A percentile compares a stretch with the other conserved stretches of the same genome.
phyloP scores from a whole-genome alignment of 2,113 vertebrate species.

The Phrynosoma blainvillii region DNA sequence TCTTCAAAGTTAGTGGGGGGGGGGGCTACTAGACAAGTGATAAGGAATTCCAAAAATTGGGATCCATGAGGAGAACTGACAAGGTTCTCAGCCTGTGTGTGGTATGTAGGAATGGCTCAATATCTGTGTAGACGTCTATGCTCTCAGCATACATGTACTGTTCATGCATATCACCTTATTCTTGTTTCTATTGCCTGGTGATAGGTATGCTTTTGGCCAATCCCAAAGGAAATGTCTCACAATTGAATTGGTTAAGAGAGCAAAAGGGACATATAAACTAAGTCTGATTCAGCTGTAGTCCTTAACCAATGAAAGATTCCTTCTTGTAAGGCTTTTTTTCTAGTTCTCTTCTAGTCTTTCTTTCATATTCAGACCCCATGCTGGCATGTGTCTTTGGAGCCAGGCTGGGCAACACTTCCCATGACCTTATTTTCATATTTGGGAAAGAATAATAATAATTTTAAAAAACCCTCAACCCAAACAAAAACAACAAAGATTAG shows the following conservation, averaged over 20 bases:
- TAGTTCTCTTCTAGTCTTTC: slow-evolving; percentile 21
- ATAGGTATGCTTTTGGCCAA: background rate
- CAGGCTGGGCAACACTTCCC: slow-evolving; percentile 57
- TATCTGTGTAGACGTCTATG: no score
- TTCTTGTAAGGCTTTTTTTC: slow-evolving; percentile 20
- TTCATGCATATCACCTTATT: background rate
- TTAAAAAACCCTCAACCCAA: background rate
- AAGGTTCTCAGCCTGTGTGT: no score
- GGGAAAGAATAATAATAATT: slow-evolving; percentile 32
- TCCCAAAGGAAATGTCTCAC: background rate
- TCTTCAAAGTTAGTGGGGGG: no score
- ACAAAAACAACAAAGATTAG: slow-evolving; percentile 51
- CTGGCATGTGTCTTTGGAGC: slow-evolving; percentile 60
- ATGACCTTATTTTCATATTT: slow-evolving; percentile 66
- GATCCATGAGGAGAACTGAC: no score
- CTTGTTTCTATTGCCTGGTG: background rate
- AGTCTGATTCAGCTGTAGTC: background rate
- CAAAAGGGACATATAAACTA: no score
- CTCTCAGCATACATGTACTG: no score
- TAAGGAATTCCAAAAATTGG: no score
- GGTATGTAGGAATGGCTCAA: no score
- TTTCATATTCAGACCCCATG: slow-evolving; percentile 49
- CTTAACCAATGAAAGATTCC: slow-evolving; percentile 28
- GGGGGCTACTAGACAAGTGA: no score
- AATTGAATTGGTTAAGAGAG: slow-evolving; percentile 13